Evolutionary conservation across 2,797 vertebrate genomes (phyloP), one percentile per base, ranked within the genome.

Genomic region (Eulemur coronatus): DNA sequence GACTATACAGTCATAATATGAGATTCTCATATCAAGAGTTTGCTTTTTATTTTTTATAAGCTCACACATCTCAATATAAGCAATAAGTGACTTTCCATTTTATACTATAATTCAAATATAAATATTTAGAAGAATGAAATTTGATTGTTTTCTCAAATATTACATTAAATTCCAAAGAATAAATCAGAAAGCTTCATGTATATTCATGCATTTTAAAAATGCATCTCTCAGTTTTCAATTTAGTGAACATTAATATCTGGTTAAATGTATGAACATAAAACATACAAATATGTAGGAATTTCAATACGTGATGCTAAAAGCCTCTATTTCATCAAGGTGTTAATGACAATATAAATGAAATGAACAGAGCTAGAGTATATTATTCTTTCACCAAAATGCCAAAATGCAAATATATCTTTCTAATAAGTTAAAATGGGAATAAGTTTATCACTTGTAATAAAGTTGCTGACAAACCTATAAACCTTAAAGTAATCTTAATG

Each of bases 311-410:
- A 67, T 96, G n/a, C 78, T 85, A 97, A 97, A 91, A 81, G 72
- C n/a, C 79, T 90, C 52, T 61, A 72, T 87, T 98, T 96, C 86
- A 97, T 82, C 73, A 55, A 93, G 43, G 65, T 91, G 22, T 61
- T 97, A 97, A 95, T 92, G 84, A 88, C 61, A 85, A 85, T 81
- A 93, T 84, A 97, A 97, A 96, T 94, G 93, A 93, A 76, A 89
- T 6, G 12, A 91, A 91, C 12, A 91, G 52, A 80, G 30, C 33
- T 76, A 50, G 59, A 89, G n/a, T 50, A 65, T 43, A 84, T 90
- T 67, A 79, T 41, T 84, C 17, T 93, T 93, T 88, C 67, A 89
- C n/a, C 30, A 84, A 89, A 91, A 94, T 80, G 57, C 13, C 84
- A 95, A 98, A 89, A 88, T 94, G n/a, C 72, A 94, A 97, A 95